A percentile compares a stretch with the other conserved stretches of the same genome.
Evolutionary conservation across 2,113 vertebrate genomes (phyloP).

Genomic region (Tragelaphus scriptus): DNA sequence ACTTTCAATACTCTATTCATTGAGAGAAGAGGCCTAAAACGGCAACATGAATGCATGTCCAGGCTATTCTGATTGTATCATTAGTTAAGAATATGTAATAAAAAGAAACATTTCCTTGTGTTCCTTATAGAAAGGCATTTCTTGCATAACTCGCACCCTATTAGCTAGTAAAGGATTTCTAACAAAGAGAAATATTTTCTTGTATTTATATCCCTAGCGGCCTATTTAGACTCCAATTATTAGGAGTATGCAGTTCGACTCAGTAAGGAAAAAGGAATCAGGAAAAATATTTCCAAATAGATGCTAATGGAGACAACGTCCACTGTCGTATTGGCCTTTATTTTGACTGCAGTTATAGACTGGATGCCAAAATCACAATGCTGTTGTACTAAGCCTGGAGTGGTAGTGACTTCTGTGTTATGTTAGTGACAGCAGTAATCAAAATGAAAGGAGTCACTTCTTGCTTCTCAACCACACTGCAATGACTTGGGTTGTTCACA

Average conservation of each 20-base stretch:
- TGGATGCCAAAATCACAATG: background rate
- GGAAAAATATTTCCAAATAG: background rate
- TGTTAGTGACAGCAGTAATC: background rate
- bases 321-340: background rate
- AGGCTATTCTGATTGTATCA: background rate
- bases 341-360: background rate
- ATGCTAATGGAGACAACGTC: background rate
- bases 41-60: background rate
- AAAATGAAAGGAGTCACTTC: background rate
- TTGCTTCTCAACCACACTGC: background rate
- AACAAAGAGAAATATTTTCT: background rate
- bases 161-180: background rate
- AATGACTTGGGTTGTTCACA: background rate
- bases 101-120: background rate
- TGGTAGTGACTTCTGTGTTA: background rate
- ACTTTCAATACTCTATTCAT: background rate
- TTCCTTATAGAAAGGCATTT: background rate
- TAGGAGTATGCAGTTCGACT: background rate
- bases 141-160: background rate
- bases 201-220: background rate
- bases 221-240: background rate
- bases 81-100: background rate
- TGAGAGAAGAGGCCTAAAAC: background rate
- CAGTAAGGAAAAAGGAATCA: background rate
- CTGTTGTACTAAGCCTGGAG: background rate